Percentiles rank a stretch among this genome's conserved stretches.
Evolutionary conservation across 2,888 invertebrate genomes (phyloP).

Genomic region (Ormyrus nitidulus): DNA sequence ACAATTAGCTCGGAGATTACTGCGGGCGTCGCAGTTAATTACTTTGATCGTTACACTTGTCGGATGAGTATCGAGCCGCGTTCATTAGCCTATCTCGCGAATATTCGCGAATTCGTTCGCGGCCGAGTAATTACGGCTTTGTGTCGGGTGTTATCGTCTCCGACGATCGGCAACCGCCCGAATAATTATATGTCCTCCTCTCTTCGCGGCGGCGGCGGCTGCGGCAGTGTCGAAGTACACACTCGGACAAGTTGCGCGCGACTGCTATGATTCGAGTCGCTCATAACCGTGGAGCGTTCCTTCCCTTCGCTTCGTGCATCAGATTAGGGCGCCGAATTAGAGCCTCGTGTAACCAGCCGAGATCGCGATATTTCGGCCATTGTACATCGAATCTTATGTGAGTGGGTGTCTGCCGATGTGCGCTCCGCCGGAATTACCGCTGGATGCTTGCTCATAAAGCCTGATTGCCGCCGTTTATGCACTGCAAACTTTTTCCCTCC

Average conservation of each 20-base stretch:
- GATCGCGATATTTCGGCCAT: slow-evolving; percentile 55
- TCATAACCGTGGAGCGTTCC: slow-evolving; percentile 65
- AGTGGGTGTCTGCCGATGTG: background rate
- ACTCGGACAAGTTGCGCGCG: slow-evolving; percentile 68
- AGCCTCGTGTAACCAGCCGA: slow-evolving; percentile 59
- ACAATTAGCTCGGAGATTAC: background rate
- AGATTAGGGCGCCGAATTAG: slow-evolving; percentile 68
- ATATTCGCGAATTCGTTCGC: too few relatives aligned
- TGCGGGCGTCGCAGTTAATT: too few relatives aligned
- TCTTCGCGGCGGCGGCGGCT: background rate
- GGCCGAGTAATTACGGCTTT: slow-evolving; percentile 9
- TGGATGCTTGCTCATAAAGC: background rate
- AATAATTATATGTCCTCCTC: slow-evolving; percentile 15
- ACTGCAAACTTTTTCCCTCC: background rate
- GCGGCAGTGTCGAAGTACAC: background rate
- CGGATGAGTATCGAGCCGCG: too few relatives aligned
- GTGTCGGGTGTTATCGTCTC: background rate
- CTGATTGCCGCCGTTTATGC: slow-evolving; percentile 21
- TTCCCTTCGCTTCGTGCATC: slow-evolving; percentile 65
- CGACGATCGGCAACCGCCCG: background rate
- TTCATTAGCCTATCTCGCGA: too few relatives aligned
- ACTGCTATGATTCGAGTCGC: background rate
- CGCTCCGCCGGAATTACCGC: background rate
- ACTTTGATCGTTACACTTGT: too few relatives aligned
- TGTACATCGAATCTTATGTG: slow-evolving; percentile 24